Evolutionary conservation across 2,888 invertebrate genomes (phyloP).

Genomic region (Apoderus coryli): DNA sequence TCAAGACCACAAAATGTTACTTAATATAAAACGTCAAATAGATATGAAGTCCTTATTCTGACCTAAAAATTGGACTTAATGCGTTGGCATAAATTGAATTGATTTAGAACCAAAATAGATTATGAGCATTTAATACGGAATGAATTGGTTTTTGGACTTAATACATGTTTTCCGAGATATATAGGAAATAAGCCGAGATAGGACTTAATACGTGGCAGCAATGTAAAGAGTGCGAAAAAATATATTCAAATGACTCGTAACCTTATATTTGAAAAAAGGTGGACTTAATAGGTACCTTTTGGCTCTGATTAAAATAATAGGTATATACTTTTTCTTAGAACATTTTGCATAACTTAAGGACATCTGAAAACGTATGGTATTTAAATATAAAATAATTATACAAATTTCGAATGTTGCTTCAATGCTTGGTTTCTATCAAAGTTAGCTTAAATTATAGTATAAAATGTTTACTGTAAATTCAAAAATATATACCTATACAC

Average conservation of each 20-base stretch:
- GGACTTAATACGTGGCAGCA: conserved; percentile 3
- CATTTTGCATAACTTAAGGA: no score
- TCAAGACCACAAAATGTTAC: conserved; percentile 1
- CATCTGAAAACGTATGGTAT: no score
- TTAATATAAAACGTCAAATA: neutral
- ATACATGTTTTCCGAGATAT: neutral
- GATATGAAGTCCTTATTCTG: conserved; percentile 2
- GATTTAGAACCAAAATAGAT: conserved; percentile 1
- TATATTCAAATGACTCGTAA: conserved; percentile 1
- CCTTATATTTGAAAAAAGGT: conserved; percentile 3
- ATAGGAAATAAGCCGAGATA: conserved; percentile 1
- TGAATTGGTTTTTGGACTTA: conserved; percentile 2
- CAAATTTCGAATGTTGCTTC: no score
- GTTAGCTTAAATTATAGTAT: no score
- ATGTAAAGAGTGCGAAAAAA: neutral
- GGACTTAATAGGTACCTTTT: conserved; percentile 3
- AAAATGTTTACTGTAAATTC: no score
- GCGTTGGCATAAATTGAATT: conserved; percentile 1
- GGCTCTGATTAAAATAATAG: no score
- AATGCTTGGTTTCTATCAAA: no score
- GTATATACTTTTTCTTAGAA: no score
- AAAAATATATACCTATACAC: no score
- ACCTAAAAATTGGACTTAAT: conserved; percentile 2
- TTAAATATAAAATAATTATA: no score
- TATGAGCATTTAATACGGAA: conserved; percentile 1